Conservation (phyloP, 2,113 vertebrate genomes). For the Psittacara wagleri region DNA sequence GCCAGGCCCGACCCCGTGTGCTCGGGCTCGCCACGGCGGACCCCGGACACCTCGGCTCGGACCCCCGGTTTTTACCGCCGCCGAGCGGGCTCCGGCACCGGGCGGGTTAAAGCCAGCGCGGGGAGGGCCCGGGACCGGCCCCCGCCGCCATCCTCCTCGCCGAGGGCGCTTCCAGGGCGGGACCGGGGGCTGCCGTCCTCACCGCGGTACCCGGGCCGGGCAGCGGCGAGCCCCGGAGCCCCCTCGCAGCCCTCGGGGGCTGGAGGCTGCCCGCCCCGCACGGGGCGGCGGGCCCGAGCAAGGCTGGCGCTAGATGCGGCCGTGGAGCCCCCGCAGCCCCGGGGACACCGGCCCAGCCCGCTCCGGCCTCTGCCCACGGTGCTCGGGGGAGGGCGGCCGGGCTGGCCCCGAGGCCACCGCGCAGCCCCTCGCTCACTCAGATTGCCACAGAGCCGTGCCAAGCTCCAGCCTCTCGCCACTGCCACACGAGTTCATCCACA, state of each 20-base stretch:
- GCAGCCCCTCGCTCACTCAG: not conserved
- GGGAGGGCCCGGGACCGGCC: not conserved
- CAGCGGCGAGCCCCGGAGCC: not conserved
- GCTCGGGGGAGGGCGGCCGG: not conserved
- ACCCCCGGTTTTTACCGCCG: not conserved
- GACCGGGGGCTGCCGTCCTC: not conserved
- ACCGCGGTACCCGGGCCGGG: not conserved
- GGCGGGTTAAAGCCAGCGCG: not conserved
- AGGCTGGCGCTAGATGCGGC: not conserved
- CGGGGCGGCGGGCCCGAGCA: not conserved
- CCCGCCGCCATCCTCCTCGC: not conserved
- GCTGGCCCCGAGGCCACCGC: not conserved
- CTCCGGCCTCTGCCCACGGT: not conserved
- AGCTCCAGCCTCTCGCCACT: not conserved
- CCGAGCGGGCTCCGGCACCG: not conserved
- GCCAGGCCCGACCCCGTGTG: not conserved
- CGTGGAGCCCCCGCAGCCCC: not conserved
- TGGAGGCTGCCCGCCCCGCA: not conserved
- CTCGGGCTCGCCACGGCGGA: not conserved
- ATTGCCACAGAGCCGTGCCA: not conserved
- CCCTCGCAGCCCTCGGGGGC: not conserved
- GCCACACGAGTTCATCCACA: not conserved
- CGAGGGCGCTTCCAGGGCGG: not conserved
- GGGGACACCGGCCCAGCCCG: not conserved
- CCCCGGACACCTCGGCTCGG: not conserved